Base-by-base conservation (phyloP, 2,888 invertebrate genomes). In the Mythimna ferrago region DNA sequence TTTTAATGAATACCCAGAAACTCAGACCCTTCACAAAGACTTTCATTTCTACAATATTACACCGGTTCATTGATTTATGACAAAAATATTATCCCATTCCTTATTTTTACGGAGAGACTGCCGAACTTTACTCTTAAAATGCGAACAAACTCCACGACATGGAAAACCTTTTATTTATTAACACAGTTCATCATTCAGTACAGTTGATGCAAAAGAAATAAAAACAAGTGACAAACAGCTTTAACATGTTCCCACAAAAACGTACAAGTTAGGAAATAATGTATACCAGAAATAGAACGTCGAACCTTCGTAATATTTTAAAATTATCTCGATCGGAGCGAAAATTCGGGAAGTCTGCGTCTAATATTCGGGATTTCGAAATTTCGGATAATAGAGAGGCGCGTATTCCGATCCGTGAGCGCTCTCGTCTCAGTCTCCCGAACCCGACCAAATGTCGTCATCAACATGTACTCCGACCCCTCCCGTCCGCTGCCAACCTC, bases 391-490 rank as follows among this genome's bases (percentile, higher is more conserved):
- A 85, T 85, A 87, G 75, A 78, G 76, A 73, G 68, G 66, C 76
- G 77, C 80, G 73, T 85, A 75, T 81, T 75, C 87, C 82, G 69
- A 84, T 85, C 85, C 70, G 86, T 86, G 86, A 85, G 83, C 88
- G 85, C 86, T 89, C 89, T 87, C 87, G 85, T 89, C 88, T 88
- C 88, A 87, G 86, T 87, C 89, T 90, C 89, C 90, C 91, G 86
- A 92, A 91, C 90, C 88, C 90, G 89, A 92, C 90, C 90, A 89
- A 94, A 92, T 93, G 93, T 94, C 93, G 94, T 94, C 94, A 94
- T 93, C 92, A 93, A 93, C 91, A 91, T 91, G 89, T 90, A 87
- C 89, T 87, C 83, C 80, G 77, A 82, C 86, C 86, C 84, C 87
- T 80, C 79, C 86, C 85, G 85, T 76, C 80, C 86, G 79, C 81